phyloP scores from a whole-genome alignment of 2,888 invertebrate species.

The Polymixis lichenea region DNA sequence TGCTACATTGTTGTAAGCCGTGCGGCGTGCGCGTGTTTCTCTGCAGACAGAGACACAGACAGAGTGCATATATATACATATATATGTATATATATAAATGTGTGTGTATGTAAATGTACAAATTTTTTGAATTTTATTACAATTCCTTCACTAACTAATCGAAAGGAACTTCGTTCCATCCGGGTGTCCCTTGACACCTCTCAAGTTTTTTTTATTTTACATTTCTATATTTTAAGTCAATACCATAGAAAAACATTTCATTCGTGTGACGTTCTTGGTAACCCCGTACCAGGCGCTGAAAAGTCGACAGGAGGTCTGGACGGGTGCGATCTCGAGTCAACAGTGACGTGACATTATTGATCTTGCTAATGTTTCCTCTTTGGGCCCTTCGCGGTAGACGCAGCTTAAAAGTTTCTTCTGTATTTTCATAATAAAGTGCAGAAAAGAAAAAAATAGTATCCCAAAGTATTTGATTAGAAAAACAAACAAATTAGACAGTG shows the following conservation, averaged over 20 bases:
- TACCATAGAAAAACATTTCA: background rate
- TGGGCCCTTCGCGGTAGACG: background rate
- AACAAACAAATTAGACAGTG: background rate
- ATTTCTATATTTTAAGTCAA: background rate
- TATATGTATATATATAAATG: no score
- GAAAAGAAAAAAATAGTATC: background rate
- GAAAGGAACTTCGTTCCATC: no score
- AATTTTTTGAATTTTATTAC: no score
- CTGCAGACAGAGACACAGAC: no score
- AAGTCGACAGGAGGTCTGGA: slow-evolving; percentile 25
- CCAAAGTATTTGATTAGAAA: background rate
- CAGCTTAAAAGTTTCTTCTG: background rate
- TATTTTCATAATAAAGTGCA: slow-evolving; percentile 7
- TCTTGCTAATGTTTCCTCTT: slow-evolving; percentile 27
- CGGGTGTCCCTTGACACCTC: no score
- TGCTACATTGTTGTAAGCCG: no score
- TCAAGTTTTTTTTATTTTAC: no score
- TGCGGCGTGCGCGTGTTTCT: no score
- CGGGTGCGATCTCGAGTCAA: slow-evolving; percentile 11
- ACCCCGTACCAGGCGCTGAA: slow-evolving; percentile 32
- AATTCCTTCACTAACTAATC: no score
- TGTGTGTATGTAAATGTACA: no score
- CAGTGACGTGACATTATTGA: slow-evolving; percentile 25
- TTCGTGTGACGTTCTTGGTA: background rate
- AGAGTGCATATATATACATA: no score